These are phyloP conservation scores for Ascaphus truei DNA, from an alignment of 2,113 vertebrate species.

Conservation along the genomic window DNA sequence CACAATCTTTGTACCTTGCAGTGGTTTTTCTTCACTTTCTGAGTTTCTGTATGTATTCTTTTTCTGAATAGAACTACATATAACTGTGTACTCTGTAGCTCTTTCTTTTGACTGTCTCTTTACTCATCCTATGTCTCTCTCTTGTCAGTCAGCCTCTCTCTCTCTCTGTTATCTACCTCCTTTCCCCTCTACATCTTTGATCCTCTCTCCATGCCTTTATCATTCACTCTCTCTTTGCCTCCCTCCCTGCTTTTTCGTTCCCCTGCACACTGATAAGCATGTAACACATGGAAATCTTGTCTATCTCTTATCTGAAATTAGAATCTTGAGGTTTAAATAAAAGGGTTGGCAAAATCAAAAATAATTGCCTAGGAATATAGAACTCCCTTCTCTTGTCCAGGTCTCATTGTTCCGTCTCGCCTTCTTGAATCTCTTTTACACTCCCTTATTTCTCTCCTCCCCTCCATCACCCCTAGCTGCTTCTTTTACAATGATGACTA, in stretches of 20 bases:
- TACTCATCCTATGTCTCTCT: too few species aligned
- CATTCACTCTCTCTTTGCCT: neutral
- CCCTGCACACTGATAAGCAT: slow-evolving; percentile 1
- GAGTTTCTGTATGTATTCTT: too few species aligned
- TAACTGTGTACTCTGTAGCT: too few species aligned
- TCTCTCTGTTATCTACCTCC: neutral
- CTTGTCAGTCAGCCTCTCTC: too few species aligned
- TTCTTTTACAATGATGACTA: neutral
- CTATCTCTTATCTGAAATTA: slow-evolving; percentile 26
- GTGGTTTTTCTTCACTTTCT: too few species aligned
- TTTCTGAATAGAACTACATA: too few species aligned
- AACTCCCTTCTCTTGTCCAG: neutral
- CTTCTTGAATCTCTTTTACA: neutral
- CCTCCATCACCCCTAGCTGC: neutral
- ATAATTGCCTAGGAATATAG: slow-evolving; percentile 7
- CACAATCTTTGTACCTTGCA: too few species aligned
- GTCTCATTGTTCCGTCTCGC: neutral
- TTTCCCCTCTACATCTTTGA: neutral
- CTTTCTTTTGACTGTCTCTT: too few species aligned
- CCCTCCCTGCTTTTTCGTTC: neutral
- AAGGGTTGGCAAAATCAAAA: slow-evolving; percentile 12
- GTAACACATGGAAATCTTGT: slow-evolving; percentile 20
- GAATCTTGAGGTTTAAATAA: slow-evolving; percentile 19
- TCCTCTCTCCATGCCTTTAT: slow-evolving; percentile 10
- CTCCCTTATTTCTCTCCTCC: neutral